A percentile compares a stretch with the other conserved stretches of the same genome.
These are phyloP conservation scores for Serranus cabrilla DNA, from an alignment of 2,797 vertebrate species.

Conservation along the genomic window DNA sequence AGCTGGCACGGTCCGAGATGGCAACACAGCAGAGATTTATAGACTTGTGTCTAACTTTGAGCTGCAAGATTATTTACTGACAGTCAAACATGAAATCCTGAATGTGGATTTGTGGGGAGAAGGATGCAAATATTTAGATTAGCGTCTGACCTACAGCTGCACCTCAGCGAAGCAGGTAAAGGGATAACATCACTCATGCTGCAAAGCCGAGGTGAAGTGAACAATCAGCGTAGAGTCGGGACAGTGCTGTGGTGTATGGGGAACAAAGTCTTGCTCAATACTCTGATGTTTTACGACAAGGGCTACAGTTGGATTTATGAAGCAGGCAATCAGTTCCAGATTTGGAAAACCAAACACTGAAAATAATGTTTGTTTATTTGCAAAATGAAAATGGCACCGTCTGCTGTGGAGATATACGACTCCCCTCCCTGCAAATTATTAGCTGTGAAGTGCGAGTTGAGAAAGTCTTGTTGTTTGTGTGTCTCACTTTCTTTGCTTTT, in stretches of 20 bases:
- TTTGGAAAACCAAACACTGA: conserved; percentile 51
- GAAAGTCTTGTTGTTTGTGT: conserved; percentile 58
- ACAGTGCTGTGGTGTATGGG: conserved; percentile 10
- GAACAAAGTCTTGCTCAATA: conserved; percentile 18
- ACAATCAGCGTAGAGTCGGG: conserved; percentile 6
- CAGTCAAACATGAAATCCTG: conserved; percentile 48
- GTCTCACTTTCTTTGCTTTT: conserved; percentile 58
- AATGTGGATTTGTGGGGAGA: conserved; percentile 54
- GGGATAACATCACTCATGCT: conserved; percentile 46
- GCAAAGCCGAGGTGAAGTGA: conserved; percentile 22
- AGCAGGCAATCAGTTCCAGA: conserved; percentile 54
- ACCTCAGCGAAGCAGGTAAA: conserved; percentile 42
- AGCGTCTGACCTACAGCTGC: conserved; percentile 55
- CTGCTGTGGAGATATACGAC: conserved; percentile 44
- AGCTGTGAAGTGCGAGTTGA: conserved; percentile 47
- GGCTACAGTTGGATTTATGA: conserved; percentile 43
- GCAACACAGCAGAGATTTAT: conserved; percentile 51
- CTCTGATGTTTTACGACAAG: conserved; percentile 14
- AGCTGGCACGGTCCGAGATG: conserved; percentile 19
- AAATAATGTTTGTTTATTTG: conserved; percentile 55
- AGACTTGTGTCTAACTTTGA: conserved; percentile 57
- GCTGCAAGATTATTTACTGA: conserved; percentile 61
- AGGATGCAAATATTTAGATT: conserved; percentile 72
- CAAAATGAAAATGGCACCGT: conserved; percentile 40
- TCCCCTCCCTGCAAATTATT: conserved; percentile 37